Base-by-base conservation (phyloP, 2,797 vertebrate genomes). In the Clarias fuscus region DNA sequence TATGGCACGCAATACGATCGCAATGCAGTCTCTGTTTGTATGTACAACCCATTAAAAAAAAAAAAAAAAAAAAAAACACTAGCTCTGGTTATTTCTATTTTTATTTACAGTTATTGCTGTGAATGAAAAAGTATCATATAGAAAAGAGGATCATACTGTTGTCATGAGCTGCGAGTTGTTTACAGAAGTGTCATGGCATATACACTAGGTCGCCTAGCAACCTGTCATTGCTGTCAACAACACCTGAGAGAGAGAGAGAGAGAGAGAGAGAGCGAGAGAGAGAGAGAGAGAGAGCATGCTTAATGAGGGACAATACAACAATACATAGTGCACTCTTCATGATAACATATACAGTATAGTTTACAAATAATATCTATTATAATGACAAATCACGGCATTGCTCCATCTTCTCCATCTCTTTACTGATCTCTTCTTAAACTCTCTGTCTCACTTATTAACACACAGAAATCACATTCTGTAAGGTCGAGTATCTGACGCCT, bases 181-280 rank as follows among this genome's bases (percentile, higher is more conserved):
- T 48, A 77, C 75, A 75, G 40, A 56, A 30, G n/a, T 70, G 43
- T 75, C 62, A 65, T 84, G 70, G 27, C 43, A 61, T 33, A 64
- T 61, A 48, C 48, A 48, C 48, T 10, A 27, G 61, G 87, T 88
- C 67, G 27, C 86, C 85, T 85, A 37, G 90, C 79, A 86, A 90
- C 86, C 27, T 24, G 22, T 73, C 82, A 82, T 84, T 81, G 83
- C 87, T 88, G 87, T 90, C 89, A 89, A 17, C 67, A 73, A 79
- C 89, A 90, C 84, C 87, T 90, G 90, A 85, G 82, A 37, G 48
- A 67, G 72, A n/a, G 59, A 59, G 30, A 64, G 73, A 85, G 71
- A 62, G n/a, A 73, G 75, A 77, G 75, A 33, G 27, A 77, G 75
- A 30, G 75, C 58, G 53, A 78, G 75, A 77, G 53, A 76, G 48